Conservation (phyloP, 2,888 invertebrate species). For the Fragum fragum region DNA sequence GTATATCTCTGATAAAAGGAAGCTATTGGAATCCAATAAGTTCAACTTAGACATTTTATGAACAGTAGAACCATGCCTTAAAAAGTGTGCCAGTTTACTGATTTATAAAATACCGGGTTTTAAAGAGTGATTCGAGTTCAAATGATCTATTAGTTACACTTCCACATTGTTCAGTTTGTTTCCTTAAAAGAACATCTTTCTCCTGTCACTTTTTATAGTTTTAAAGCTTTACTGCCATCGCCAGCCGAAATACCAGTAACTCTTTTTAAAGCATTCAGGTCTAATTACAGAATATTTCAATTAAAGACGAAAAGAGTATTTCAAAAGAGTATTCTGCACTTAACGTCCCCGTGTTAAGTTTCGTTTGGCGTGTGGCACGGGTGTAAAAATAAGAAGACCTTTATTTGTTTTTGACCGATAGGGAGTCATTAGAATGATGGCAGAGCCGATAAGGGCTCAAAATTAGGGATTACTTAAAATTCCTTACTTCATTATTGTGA, state of each 20-base stretch:
- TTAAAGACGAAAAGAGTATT: constrained; percentile 10
- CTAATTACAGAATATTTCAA: neutral
- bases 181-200: no score
- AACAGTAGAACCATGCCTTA: no score
- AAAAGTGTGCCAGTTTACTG: no score
- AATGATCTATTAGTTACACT: neutral
- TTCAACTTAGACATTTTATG: no score
- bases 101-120: no score
- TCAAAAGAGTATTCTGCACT: constrained; percentile 27
- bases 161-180: neutral
- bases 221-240: no score
- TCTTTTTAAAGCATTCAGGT: neutral
- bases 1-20: no score
- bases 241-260: no score
- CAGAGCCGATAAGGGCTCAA: constrained; percentile 46
- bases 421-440: constrained; percentile 39
- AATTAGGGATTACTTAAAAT: constrained; percentile 42
- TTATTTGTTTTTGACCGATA: constrained; percentile 51
- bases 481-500: constrained; percentile 15
- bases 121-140: no score
- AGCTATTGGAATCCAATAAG: no score
- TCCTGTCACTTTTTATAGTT: no score
- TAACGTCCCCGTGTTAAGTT: constrained; percentile 35
- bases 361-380: constrained; percentile 61
- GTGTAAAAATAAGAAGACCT: constrained; percentile 31